Evolutionary conservation across 2,797 vertebrate species (phyloP).

Genomic region (Yasuhikotakia modesta): DNA sequence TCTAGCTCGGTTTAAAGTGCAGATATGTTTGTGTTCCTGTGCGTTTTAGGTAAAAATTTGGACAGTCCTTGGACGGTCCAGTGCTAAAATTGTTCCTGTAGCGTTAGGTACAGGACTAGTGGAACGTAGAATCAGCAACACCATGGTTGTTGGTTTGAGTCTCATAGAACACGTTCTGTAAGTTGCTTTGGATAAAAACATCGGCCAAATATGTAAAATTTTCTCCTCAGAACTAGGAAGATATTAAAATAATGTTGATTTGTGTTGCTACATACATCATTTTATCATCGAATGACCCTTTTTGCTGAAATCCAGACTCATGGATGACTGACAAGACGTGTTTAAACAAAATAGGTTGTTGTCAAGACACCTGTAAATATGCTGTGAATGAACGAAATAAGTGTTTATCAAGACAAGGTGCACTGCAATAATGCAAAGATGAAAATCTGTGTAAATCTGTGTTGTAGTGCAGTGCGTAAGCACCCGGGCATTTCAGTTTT

Average conservation of each 20-base stretch:
- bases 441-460: not conserved
- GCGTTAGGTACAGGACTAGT: too few relatives aligned
- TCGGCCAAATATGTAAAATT: not conserved
- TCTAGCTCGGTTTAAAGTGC: slow-evolving; percentile 15
- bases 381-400: not conserved
- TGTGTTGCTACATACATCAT: slow-evolving; percentile 11
- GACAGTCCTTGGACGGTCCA: not conserved
- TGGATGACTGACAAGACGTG: not conserved
- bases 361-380: not conserved
- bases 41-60: slow-evolving; percentile 8
- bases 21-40: slow-evolving; percentile 7
- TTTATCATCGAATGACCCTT: slow-evolving; percentile 7
- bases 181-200: not conserved
- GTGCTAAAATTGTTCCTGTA: not conserved
- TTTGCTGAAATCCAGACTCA: slow-evolving; percentile 1
- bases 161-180: too few relatives aligned
- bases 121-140: too few relatives aligned
- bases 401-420: slow-evolving; percentile 4
- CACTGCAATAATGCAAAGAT: not conserved
- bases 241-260: not conserved
- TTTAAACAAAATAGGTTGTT: slow-evolving; percentile 1
- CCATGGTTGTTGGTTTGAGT: too few relatives aligned
- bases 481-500: slow-evolving; percentile 28
- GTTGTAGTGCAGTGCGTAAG: slow-evolving; percentile 12
- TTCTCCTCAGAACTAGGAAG: not conserved